Base-by-base conservation (phyloP, 2,888 invertebrate genomes). In the Acronicta alni region DNA sequence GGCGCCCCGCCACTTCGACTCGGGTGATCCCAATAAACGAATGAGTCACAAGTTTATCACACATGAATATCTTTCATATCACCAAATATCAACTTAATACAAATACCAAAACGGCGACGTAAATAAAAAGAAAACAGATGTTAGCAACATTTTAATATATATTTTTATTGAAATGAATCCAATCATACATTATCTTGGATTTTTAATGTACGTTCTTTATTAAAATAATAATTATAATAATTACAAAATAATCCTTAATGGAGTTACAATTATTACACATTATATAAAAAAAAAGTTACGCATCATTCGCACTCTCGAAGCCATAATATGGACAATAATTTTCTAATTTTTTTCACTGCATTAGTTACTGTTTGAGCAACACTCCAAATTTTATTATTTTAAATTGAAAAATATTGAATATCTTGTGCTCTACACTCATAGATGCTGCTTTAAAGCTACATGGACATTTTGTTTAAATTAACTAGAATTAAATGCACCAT, bases 141-240 rank as follows among this genome's bases (percentile, higher is more conserved):
- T 91, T 92, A 92, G 92, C 92, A 94, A 94, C 94, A 94, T 94
- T 94, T 94, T 94, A 92, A 94, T 94, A 94, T 94, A 94, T 94
- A 94, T 93, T 94, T 93, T 94, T 94, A 94, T 93, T 94, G 89
- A 94, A 94, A 94, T 94, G 87, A 94, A 94, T 92, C 92, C 87
- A 93, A 92, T 93, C 89, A 91, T 94, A 93, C 92, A 91, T 90
- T 91, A 92, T 89, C 90, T 91, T 92, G 88, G 85, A 90, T 90
- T 68, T 89, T 89, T 87, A 88, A 90, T 90, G 89, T 92, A 92
- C 81, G 88, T 91, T 92, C 83, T 87, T 88, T 85, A 88, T 91
- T 93, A 91, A 92, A 94, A 92, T 92, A 93, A 91, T 92, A 89
- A 92, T 90, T 87, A 91, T 89, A 88, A 87, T 92, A 91, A 92